A percentile compares a stretch with the other conserved stretches of the same genome.
Conservation (phyloP, 1,140 invertebrate species). For the Drosophila sechellia region DNA sequence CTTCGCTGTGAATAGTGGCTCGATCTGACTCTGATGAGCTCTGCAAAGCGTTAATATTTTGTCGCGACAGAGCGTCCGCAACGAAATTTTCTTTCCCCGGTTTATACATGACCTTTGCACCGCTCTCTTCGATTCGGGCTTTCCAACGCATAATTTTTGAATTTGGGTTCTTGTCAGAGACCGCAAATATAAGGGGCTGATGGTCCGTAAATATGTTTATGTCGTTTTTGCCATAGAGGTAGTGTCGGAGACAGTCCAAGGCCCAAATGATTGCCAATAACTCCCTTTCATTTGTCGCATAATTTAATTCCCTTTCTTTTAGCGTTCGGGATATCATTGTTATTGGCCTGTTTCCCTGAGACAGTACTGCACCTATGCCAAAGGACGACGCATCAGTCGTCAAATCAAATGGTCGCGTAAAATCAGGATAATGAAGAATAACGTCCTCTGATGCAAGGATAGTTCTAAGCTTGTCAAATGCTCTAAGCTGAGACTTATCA, state of each 20-base stretch:
- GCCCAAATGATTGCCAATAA: slow-evolving; percentile 4
- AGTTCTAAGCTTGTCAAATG: slow-evolving; percentile 28
- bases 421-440: slow-evolving; percentile 62
- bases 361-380: slow-evolving; percentile 15
- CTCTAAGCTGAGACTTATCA: slow-evolving; percentile 9
- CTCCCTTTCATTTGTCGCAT: slow-evolving; percentile 19
- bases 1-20: slow-evolving; percentile 7
- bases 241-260: slow-evolving; percentile 2
- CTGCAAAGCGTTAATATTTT: slow-evolving; percentile 20
- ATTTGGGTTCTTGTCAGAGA: slow-evolving; percentile 16
- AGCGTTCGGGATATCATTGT: slow-evolving; percentile 12
- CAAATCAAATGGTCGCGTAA: slow-evolving; percentile 68
- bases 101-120: slow-evolving; percentile 31
- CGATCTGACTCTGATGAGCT: neutral
- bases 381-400: slow-evolving; percentile 57
- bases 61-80: slow-evolving; percentile 56
- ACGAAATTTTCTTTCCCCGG: slow-evolving; percentile 77
- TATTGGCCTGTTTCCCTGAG: slow-evolving; percentile 9
- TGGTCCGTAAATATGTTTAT: slow-evolving; percentile 26
- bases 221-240: slow-evolving; percentile 24
- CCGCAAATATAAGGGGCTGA: slow-evolving; percentile 42
- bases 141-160: neutral
- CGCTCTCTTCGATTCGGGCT: slow-evolving; percentile 1
- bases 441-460: slow-evolving; percentile 43
- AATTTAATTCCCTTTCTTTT: neutral